phyloP scores from a whole-genome alignment of 2,113 vertebrate genomes.

The Zingel zingel region DNA sequence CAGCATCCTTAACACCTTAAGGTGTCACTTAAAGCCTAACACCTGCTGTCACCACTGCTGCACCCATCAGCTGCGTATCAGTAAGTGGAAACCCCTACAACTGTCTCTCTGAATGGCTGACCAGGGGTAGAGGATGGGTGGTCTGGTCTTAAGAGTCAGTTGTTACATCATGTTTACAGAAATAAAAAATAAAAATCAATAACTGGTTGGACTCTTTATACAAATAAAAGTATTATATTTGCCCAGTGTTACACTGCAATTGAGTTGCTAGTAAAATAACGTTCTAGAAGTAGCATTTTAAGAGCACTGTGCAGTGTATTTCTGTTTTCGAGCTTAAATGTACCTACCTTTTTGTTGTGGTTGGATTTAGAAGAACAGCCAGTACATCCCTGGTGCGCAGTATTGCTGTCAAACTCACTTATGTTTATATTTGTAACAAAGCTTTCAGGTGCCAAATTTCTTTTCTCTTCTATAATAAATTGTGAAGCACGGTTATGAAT shows the following conservation, averaged over 20 bases:
- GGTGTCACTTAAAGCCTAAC: no score
- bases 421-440: conserved; percentile 1
- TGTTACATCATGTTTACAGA: conserved; percentile 15
- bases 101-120: conserved; percentile 43
- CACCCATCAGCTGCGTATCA: conserved; percentile 63
- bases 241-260: background rate
- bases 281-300: background rate
- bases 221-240: background rate
- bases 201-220: background rate
- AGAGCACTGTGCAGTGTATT: conserved; percentile 33
- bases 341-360: conserved; percentile 42
- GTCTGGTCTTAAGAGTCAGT: background rate
- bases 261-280: background rate
- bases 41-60: conserved; percentile 54
- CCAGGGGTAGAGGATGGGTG: background rate
- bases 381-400: background rate
- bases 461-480: background rate
- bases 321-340: conserved; percentile 28
- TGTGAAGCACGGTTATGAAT: background rate
- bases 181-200: background rate
- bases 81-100: conserved; percentile 26
- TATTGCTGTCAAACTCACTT: conserved; percentile 23
- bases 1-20: conserved; percentile 61
- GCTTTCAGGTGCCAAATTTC: background rate
- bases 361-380: conserved; percentile 30